These are phyloP conservation scores for Caenorhabditis afra DNA, from an alignment of 2,888 invertebrate species.

Conservation along the genomic window DNA sequence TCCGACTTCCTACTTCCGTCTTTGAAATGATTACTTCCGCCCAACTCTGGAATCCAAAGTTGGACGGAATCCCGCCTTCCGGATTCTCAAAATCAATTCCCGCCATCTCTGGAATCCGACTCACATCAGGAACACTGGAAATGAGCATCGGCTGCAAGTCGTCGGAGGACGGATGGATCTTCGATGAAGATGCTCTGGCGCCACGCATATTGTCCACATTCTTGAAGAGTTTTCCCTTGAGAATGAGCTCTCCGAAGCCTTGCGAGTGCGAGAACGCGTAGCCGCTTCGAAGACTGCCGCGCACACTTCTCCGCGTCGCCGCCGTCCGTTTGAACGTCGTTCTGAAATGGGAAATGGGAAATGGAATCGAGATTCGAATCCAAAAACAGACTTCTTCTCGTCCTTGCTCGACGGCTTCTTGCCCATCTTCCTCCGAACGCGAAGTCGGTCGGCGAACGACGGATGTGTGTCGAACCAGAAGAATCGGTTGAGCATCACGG, in stretches of 20 bases:
- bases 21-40: too few species aligned
- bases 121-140: conserved; percentile 43
- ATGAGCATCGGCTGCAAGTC: conserved; percentile 45
- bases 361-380: too few species aligned
- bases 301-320: conserved; percentile 87
- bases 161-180: conserved; percentile 47
- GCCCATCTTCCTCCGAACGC: conserved; percentile 86
- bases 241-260: conserved; percentile 96
- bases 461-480: conserved; percentile 93
- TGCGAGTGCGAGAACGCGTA: conserved; percentile 99
- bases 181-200: conserved; percentile 10
- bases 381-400: conserved; percentile 62
- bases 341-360: conserved; percentile 52
- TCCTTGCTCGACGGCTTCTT: conserved; percentile 72
- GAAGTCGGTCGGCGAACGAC: conserved; percentile 92
- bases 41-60: too few species aligned
- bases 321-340: conserved; percentile 74
- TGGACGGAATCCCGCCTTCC: too few species aligned
- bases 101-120: too few species aligned
- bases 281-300: conserved; percentile 94
- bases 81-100: too few species aligned
- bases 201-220: conserved; percentile 66
- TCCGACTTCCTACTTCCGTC: too few species aligned
- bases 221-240: conserved; percentile 82
- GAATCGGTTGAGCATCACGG: conserved; percentile 87